These are phyloP conservation scores for Mormyrus hasselquistii DNA, from an alignment of 2,797 vertebrate genomes.

Conservation along the genomic window DNA sequence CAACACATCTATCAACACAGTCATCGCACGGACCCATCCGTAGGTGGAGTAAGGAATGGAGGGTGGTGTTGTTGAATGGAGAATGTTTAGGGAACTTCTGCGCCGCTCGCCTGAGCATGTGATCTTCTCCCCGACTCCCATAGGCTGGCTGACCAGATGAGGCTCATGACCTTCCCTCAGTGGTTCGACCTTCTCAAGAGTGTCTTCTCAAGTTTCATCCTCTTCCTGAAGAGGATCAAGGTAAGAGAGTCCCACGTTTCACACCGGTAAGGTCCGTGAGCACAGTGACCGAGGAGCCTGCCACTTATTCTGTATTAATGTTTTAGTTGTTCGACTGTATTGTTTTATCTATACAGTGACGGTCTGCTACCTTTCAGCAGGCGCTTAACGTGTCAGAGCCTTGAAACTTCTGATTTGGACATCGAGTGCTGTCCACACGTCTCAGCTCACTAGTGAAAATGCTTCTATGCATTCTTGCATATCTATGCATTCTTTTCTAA, in stretches of 20 bases:
- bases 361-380: not conserved
- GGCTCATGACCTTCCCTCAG: constrained; percentile 84
- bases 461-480: not conserved
- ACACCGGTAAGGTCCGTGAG: not conserved
- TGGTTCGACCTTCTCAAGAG: constrained; percentile 76
- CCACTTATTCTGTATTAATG: not conserved
- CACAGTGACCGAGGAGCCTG: not conserved
- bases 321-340: not conserved
- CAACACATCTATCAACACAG: not conserved
- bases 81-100: not conserved
- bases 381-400: not conserved
- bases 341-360: not conserved
- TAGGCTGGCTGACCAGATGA: constrained; percentile 82
- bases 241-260: constrained; percentile 48
- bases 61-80: not conserved
- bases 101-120: not conserved
- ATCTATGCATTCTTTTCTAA: not conserved
- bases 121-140: not conserved
- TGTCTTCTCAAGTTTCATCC: constrained; percentile 82
- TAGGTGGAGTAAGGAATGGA: not conserved
- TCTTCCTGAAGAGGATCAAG: constrained; percentile 89
- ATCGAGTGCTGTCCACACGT: not conserved
- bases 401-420: not conserved
- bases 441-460: not conserved
- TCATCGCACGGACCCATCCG: not conserved